A percentile compares a stretch with the other conserved stretches of the same genome.
Conservation (phyloP, 2,888 invertebrate genomes). For the Nipponacmea schrenckii region DNA sequence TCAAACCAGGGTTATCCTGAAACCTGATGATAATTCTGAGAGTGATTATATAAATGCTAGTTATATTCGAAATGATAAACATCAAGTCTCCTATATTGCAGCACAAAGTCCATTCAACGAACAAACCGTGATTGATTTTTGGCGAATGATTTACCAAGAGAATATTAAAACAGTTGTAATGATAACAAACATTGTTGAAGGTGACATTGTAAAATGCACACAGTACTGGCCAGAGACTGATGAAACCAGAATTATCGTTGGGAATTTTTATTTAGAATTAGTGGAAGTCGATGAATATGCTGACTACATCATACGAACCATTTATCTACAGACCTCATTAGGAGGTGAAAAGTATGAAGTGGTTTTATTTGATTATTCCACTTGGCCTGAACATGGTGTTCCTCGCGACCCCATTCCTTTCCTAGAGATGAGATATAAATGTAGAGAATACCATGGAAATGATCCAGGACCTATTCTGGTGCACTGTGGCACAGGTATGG, state of each 20-base stretch:
- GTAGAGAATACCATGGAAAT: conserved; percentile 38
- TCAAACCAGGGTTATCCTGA: conserved; percentile 57
- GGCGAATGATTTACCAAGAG: conserved; percentile 71
- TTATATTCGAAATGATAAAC: conserved; percentile 65
- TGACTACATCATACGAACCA: conserved; percentile 78
- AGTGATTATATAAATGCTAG: conserved; percentile 63
- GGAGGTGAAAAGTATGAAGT: conserved; percentile 39
- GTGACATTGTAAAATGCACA: conserved; percentile 79
- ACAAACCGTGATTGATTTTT: conserved; percentile 69
- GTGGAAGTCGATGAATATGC: conserved; percentile 90
- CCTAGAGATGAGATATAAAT: conserved; percentile 57
- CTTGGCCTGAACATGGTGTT: conserved; percentile 65
- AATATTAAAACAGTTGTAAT: conserved; percentile 69
- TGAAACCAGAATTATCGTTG: conserved; percentile 75
- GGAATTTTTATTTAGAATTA: conserved; percentile 87
- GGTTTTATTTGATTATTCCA: conserved; percentile 59
- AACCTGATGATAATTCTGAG: conserved; percentile 38
- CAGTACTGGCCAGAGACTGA: conserved; percentile 83
- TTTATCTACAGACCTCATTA: conserved; percentile 39
- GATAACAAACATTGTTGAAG: conserved; percentile 69
- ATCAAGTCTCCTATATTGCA: conserved; percentile 69
- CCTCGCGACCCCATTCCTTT: conserved; percentile 62
- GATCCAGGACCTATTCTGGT: conserved; percentile 55
- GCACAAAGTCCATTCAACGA: conserved; percentile 69
- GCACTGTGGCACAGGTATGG: conserved; percentile 67